Conservation (phyloP, 1,140 invertebrate genomes). For the Procambarus virginalis region DNA sequence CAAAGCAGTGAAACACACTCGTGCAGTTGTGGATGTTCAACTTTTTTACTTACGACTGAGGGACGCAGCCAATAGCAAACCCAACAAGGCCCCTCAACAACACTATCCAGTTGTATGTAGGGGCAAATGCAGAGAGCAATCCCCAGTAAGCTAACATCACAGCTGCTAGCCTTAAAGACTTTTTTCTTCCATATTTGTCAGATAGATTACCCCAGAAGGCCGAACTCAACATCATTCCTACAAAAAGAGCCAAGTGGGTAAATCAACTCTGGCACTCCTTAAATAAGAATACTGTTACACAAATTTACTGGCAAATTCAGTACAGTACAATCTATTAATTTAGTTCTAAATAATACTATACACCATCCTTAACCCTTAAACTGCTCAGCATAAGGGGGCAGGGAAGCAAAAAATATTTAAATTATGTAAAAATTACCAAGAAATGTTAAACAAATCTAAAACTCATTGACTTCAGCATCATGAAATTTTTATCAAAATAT, state of each 20-base stretch:
- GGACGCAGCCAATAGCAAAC: conserved; percentile 96
- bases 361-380: too few species aligned
- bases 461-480: too few species aligned
- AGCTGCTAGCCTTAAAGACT: conserved; percentile 90
- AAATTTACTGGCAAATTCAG: too few species aligned
- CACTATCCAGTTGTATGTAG: conserved; percentile 93
- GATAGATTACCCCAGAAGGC: conserved; percentile 96
- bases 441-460: too few species aligned
- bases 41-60: conserved; percentile 90
- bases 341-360: too few species aligned
- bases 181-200: conserved; percentile 91
- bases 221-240: conserved; percentile 96
- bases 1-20: not conserved
- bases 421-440: too few species aligned
- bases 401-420: too few species aligned
- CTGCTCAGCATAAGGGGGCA: too few species aligned
- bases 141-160: conserved; percentile 94
- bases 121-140: conserved; percentile 90
- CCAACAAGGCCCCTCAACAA: conserved; percentile 92
- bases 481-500: too few species aligned
- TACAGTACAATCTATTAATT: not conserved
- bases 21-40: not conserved
- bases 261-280: not conserved
- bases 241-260: not conserved
- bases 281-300: too few species aligned